phyloP scores from a whole-genome alignment of 2,113 vertebrate genomes.

The Toxotes jaculatrix region DNA sequence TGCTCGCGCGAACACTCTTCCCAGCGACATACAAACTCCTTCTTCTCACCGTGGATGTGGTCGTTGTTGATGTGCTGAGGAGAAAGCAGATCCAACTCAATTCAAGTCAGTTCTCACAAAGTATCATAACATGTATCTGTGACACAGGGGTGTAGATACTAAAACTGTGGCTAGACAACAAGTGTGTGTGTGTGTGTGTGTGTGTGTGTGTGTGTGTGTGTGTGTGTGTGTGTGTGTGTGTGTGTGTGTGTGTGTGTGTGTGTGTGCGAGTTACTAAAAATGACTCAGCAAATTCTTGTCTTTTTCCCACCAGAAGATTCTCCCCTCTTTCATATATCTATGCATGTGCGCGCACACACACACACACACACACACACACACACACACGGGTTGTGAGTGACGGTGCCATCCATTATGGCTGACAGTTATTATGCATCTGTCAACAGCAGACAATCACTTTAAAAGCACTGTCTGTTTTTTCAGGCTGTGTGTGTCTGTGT shows the following conservation, averaged over 20 bases:
- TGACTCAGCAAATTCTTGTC: conserved; percentile 57
- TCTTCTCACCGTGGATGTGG: conserved; percentile 99
- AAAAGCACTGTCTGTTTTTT: conserved; percentile 62
- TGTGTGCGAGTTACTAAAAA: background rate
- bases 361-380: conserved; percentile 1
- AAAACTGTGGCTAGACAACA: background rate
- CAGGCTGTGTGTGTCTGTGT: conserved; percentile 38
- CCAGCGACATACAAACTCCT: conserved; percentile 99
- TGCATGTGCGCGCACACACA: background rate
- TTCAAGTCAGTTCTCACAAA: background rate
- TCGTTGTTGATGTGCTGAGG: conserved; percentile 98
- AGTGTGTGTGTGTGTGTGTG: background rate
- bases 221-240: background rate
- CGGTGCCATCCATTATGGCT: conserved; percentile 66
- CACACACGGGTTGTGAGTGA: conserved; percentile 25
- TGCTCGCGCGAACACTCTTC: conserved; percentile 95
- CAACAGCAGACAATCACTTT: conserved; percentile 57
- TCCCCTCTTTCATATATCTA: background rate
- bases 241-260: background rate
- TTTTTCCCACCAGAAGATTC: conserved; percentile 57
- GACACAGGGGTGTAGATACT: background rate
- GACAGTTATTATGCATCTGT: conserved; percentile 68
- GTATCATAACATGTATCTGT: background rate
- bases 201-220: background rate
- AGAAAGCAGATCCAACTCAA: conserved; percentile 15